Conservation (phyloP, 2,113 vertebrate species). For the Leptobrachium ailaonicum region DNA sequence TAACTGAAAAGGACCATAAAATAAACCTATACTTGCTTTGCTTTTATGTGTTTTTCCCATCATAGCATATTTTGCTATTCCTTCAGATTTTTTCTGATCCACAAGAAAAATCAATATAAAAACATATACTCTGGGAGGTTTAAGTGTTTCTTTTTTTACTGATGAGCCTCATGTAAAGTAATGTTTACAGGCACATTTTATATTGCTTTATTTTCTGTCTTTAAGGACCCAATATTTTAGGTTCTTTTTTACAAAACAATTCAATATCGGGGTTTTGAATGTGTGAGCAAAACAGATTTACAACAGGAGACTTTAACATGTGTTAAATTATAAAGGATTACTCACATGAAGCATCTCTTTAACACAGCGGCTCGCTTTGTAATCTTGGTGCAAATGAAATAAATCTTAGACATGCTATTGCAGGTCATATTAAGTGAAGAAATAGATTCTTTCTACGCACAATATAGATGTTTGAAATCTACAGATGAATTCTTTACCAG, state of each 20-base stretch:
- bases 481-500: slow-evolving; percentile 15
- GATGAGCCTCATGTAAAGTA: background rate
- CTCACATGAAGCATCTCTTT: background rate
- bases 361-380: background rate
- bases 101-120: no score
- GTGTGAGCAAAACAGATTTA: background rate
- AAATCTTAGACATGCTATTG: slow-evolving; percentile 3
- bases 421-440: background rate
- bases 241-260: background rate
- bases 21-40: no score
- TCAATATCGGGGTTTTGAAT: background rate
- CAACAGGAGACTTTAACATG: background rate
- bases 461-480: slow-evolving; percentile 13
- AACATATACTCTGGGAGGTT: no score
- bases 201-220: background rate
- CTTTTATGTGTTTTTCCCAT: no score
- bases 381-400: background rate
- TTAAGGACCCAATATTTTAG: background rate
- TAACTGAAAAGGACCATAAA: no score
- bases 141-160: no score
- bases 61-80: no score
- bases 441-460: background rate
- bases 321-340: background rate
- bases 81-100: no score
- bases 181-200: background rate